Evolutionary conservation across 2,113 vertebrate species (phyloP).

Genomic region (Ameiurus melas): DNA sequence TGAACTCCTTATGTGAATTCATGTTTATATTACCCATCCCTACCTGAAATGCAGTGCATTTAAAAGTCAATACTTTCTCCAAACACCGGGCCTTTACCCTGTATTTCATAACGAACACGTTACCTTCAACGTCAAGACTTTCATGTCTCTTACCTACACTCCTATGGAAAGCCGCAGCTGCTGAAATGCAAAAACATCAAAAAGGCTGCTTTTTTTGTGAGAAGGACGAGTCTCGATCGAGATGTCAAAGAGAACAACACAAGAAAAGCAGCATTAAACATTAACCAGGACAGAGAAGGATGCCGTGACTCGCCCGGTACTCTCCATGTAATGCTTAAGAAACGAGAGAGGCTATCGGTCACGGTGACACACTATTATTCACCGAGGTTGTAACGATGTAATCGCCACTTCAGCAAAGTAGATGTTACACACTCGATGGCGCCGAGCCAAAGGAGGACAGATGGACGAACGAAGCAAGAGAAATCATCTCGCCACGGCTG

Average conservation of each 20-base stretch:
- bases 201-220: neutral
- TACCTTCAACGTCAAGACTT: neutral
- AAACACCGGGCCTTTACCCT: neutral
- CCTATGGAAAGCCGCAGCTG: neutral
- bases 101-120: neutral
- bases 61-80: neutral
- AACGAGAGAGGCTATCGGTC: neutral
- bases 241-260: neutral
- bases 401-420: neutral
- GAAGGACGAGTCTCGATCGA: neutral
- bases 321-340: neutral
- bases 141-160: neutral
- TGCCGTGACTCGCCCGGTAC: neutral
- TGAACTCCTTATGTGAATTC: neutral
- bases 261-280: neutral
- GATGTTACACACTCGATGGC: neutral
- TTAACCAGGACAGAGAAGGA: neutral
- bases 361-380: constrained; percentile 21
- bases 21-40: neutral
- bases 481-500: neutral
- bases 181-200: neutral
- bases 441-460: constrained; percentile 7
- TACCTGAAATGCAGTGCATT: neutral
- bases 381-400: constrained; percentile 5
- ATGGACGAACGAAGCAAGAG: neutral